Evolutionary conservation across 2,113 vertebrate species (phyloP), one percentile per base, ranked within the genome.

Genomic region (Equus przewalskii): DNA sequence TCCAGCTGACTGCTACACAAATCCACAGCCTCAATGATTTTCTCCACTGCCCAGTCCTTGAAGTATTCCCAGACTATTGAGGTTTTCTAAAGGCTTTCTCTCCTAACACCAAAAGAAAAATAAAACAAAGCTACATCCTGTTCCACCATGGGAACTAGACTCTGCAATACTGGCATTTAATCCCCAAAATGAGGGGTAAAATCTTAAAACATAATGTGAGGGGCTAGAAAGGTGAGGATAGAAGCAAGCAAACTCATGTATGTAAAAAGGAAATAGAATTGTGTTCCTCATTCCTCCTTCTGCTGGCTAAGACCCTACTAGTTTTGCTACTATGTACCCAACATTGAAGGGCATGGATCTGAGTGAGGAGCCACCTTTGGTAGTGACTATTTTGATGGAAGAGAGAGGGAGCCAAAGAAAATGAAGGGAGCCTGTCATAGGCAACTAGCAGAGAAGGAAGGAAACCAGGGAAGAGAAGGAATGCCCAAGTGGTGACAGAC

Each of bases 61-160:
- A 96, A 60, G 51, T 62, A 91, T 79, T 60, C n/a, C 56, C 12
- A 79, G 73, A 89, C 54, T 88, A 75, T 26, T 85, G 56, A 94
- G 7, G 10, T 56, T 91, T 96, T 86, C 76, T 89, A 86, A 97
- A 86, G 44, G 22, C 62, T 97, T 94, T 96, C 92, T 89, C 21
- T 88, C 73, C 70, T 91, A 70, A 90, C 54, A 90, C 56, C 70
- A 70, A 79, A 91, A 51, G 46, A 94, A 92, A 75, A 93, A 46
- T 44, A 51, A 87, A 88, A 54, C 72, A 81, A 76, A 96, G 44
- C 83, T 92, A 8, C 7, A 51, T 88, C 69, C 58, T 67, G 44
- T 64, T 58, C 69, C 64, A 46, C 73, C 85, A 24, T 90, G 95
- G 85, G 86, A 96, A 86, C 91, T 73, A 82, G 36, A 33, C 5